Evolutionary conservation across 1,140 invertebrate genomes (phyloP).

Genomic region (Drosophila repletoides): DNA sequence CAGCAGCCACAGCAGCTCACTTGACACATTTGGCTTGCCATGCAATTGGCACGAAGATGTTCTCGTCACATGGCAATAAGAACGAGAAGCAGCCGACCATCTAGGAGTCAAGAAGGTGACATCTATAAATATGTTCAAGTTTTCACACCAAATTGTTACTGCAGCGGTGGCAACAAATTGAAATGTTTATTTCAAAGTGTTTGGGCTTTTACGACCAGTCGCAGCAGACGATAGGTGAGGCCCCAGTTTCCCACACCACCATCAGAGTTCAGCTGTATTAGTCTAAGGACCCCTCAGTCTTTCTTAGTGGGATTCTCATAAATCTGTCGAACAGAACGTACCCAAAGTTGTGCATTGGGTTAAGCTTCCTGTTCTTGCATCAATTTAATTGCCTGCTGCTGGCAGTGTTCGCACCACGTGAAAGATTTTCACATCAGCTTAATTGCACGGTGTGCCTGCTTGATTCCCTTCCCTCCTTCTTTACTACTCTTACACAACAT

Average conservation of each 20-base stretch:
- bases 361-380: constrained; percentile 51
- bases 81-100: constrained; percentile 8
- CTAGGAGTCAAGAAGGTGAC: constrained; percentile 1
- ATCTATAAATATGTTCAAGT: constrained; percentile 68
- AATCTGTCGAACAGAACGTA: constrained; percentile 57
- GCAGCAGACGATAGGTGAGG: constrained; percentile 61
- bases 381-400: constrained; percentile 68
- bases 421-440: constrained; percentile 70
- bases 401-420: constrained; percentile 67
- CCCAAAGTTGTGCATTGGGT: constrained; percentile 23
- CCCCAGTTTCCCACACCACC: constrained; percentile 3
- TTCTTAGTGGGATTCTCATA: constrained; percentile 52
- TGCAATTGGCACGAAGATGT: constrained; percentile 72
- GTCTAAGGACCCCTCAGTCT: background rate
- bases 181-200: constrained; percentile 75
- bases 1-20: no score
- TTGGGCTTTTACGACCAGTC: constrained; percentile 33
- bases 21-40: constrained; percentile 75
- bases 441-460: constrained; percentile 39
- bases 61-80: constrained; percentile 67
- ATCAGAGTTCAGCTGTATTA: constrained; percentile 4
- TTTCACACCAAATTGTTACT: constrained; percentile 68
- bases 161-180: constrained; percentile 64
- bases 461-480: background rate
- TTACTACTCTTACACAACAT: no score